Conservation (phyloP, 2,797 vertebrate species). For the Enteromius radiatus region DNA sequence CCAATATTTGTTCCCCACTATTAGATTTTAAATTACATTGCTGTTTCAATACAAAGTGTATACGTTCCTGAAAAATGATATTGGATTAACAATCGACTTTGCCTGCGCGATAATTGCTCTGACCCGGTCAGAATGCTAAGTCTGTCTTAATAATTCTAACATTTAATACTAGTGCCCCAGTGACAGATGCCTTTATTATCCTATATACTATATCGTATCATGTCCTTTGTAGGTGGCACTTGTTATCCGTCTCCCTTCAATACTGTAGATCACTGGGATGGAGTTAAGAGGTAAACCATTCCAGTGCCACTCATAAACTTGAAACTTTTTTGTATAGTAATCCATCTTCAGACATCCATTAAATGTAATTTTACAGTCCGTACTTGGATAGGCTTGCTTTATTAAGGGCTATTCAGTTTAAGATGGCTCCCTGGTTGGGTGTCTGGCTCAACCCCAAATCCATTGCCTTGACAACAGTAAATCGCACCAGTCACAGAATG, state of each 20-base stretch:
- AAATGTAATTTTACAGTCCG: constrained; percentile 20
- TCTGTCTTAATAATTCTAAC: neutral
- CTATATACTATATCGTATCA: too few relatives aligned
- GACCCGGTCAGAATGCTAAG: neutral
- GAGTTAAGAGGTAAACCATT: neutral
- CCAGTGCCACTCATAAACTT: neutral
- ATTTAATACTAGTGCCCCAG: neutral
- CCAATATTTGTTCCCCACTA: constrained; percentile 11
- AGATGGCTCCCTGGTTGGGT: constrained; percentile 20
- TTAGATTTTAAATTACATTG: constrained; percentile 24
- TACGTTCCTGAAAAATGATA: constrained; percentile 5
- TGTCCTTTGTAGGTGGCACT: neutral
- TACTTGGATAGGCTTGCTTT: constrained; percentile 12
- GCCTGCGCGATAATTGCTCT: neutral
- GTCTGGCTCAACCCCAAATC: constrained; percentile 23
- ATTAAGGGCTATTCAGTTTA: constrained; percentile 16
- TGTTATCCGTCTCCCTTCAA: neutral
- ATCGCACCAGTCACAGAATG: neutral
- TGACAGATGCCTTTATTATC: neutral
- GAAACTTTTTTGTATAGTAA: neutral
- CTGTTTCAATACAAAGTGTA: neutral
- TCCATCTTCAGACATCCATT: constrained; percentile 20
- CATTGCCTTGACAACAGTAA: constrained; percentile 31
- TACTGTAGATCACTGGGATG: neutral
- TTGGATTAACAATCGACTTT: neutral